phyloP scores from a whole-genome alignment of 2,113 vertebrate genomes.

The Leptobrachium leishanense region DNA sequence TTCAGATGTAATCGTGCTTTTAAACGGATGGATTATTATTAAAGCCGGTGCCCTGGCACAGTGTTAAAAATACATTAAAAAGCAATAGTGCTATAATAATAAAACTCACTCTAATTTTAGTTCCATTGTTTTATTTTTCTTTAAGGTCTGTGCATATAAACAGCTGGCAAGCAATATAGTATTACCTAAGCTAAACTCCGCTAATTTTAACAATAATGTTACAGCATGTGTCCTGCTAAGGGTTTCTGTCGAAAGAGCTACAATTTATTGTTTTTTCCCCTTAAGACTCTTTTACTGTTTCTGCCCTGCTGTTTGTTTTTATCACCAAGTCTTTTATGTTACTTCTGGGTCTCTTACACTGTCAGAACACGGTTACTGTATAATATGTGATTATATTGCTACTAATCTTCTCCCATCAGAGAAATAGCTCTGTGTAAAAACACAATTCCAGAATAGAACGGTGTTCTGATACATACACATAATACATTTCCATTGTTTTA shows the following conservation, averaged over 20 bases:
- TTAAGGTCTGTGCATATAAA: not conserved
- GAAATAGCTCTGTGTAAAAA: not conserved
- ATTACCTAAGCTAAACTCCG: not conserved
- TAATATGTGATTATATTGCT: slow-evolving; percentile 34
- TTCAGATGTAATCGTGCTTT: not conserved
- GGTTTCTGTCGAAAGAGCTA: not conserved
- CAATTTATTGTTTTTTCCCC: slow-evolving; percentile 4
- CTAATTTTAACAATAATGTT: not conserved
- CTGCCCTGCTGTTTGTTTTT: slow-evolving; percentile 36
- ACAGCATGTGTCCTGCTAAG: not conserved
- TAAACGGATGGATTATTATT: not conserved
- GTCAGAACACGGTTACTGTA: slow-evolving; percentile 23
- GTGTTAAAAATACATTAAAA: no score
- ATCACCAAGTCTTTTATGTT: slow-evolving; percentile 20
- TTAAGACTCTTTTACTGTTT: slow-evolving; percentile 11
- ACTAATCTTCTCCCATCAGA: slow-evolving; percentile 18
- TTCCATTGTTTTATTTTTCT: not conserved
- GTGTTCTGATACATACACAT: no score
- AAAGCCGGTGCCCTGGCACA: no score
- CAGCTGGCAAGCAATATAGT: not conserved
- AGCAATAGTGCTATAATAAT: no score
- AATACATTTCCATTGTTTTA: no score
- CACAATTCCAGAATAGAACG: not conserved
- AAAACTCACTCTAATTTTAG: no score
- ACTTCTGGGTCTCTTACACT: slow-evolving; percentile 26